Evolutionary conservation across 2,888 invertebrate species (phyloP), one percentile per base, ranked within the genome.

Genomic region (Laspeyria flexula): DNA sequence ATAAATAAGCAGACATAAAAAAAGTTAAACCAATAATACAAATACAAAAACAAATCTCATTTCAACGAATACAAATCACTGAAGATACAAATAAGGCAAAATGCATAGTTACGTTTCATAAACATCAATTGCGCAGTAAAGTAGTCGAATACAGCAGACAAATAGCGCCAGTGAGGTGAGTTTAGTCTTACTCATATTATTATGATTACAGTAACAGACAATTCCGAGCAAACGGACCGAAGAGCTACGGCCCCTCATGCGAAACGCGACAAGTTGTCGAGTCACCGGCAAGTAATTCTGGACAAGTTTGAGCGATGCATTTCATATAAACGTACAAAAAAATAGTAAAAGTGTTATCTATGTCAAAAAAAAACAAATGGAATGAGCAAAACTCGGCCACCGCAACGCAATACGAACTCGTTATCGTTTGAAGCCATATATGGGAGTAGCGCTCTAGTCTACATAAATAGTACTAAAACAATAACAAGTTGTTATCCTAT

Each of bases 221-320:
- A 67, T 76, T 76, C 65, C 65, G 68, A 69, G 71, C 61, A 78
- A 82, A 71, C 79, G 71, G 64, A 78, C 63, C 73, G 73, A 73
- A 70, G 70, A 77, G 62, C 65, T 27, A 55, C 62, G 57, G 65
- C 69, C 65, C 69, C 67, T 83, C 79, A 77, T 68, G 82, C 81
- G 79, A 78, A 77, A 79, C 83, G 71, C 62, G 71, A 75, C 77
- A 80, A 77, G 65, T 68, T 60, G 71, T 56, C 63, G 71, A 77
- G 63, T 73, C 71, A 69, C 54, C 60, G 60, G 60, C 68, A 70
- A 69, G 67, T 74, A 73, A 75, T 65, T 64, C 55, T 50, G 11
- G 37, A 61, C 56, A 63, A 67, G 60, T 60, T 66, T 60, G 33
- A 41, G 44, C 39, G 55, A 49, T 64, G 55, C 55, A 55, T 39